Evolutionary conservation across 2,113 vertebrate species (phyloP), one percentile per base, ranked within the genome.

Genomic region (Sitta europaea): DNA sequence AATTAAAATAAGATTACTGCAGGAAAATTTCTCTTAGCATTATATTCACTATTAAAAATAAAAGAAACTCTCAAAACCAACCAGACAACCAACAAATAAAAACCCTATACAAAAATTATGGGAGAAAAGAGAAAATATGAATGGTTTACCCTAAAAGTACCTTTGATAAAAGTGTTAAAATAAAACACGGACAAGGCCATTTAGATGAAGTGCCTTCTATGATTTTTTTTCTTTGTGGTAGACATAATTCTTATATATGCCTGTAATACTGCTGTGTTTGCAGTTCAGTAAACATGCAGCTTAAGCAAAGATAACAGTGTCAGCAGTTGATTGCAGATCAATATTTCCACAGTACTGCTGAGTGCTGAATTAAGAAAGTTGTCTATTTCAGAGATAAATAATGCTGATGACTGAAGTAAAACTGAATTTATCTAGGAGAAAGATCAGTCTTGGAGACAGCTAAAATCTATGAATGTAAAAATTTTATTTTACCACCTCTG

Each of bases 301-400:
- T 93, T 95, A 90, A 96, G 80, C 82, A 96, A 97, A 98, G 87
- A 97, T 86, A 97, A 90, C 94, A 81, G 67, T 97, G 96, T 97
- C 97, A 97, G 97, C 97, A 97, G 70, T 66, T 98, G 97, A 97
- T 97, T 97, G 67, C 40, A 92, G 97, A 98, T 98, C 98, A 96
- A 97, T 98, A 97, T 94, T 96, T 96, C 77, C 79, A 87, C 68
- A 95, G 90, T 83, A 94, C 51, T 96, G 94, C 96, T 95, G 96
- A 97, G 79, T 95, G n/a, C 11, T 97, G 92, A 98, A 97, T 97
- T 97, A 96, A 97, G 54, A 93, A 97, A 92, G 58, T 82, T 80
- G 87, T 96, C 74, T 95, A 18, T 94, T 98, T 96, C 53, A 72
- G 65, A 97, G 59, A 94, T 43, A 97, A 92, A 95, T 75, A 96